Conservation (phyloP, 2,888 invertebrate genomes). For the Thyatira batis region DNA sequence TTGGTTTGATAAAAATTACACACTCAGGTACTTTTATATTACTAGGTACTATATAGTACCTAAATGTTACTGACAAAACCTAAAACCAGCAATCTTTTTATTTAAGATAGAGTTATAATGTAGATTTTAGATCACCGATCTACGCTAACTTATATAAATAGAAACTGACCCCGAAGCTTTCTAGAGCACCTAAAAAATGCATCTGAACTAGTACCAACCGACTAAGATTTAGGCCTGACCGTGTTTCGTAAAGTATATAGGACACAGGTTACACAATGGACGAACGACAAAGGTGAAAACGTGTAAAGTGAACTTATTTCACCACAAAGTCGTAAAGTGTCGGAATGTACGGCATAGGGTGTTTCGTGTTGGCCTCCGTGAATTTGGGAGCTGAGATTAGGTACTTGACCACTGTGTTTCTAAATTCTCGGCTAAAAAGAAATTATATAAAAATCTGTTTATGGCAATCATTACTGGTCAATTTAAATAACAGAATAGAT, state of each 20-base stretch:
- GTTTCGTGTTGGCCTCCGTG: slow-evolving; percentile 19
- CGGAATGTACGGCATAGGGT: slow-evolving; percentile 31
- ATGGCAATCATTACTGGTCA: too few relatives aligned
- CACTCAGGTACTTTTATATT: background rate
- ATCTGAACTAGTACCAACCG: slow-evolving; percentile 4
- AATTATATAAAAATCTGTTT: slow-evolving; percentile 14
- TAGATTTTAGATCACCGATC: too few relatives aligned
- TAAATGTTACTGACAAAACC: too few relatives aligned
- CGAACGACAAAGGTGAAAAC: slow-evolving; percentile 42
- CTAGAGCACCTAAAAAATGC: background rate
- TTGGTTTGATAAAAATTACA: too few relatives aligned
- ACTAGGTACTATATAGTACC: too few relatives aligned
- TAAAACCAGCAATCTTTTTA: too few relatives aligned
- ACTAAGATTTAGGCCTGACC: slow-evolving; percentile 24
- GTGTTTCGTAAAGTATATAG: slow-evolving; percentile 10
- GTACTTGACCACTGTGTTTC: slow-evolving; percentile 30
- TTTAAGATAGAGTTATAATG: too few relatives aligned
- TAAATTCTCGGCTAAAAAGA: slow-evolving; percentile 20
- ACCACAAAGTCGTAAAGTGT: slow-evolving; percentile 44
- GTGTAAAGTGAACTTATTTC: slow-evolving; percentile 51
- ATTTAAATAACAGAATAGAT: too few relatives aligned
- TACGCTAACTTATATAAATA: background rate
- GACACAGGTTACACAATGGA: slow-evolving; percentile 9
- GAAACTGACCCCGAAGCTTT: background rate
- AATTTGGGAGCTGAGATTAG: slow-evolving; percentile 33